phyloP scores from a whole-genome alignment of 2,113 vertebrate genomes.

The Bos indicus region DNA sequence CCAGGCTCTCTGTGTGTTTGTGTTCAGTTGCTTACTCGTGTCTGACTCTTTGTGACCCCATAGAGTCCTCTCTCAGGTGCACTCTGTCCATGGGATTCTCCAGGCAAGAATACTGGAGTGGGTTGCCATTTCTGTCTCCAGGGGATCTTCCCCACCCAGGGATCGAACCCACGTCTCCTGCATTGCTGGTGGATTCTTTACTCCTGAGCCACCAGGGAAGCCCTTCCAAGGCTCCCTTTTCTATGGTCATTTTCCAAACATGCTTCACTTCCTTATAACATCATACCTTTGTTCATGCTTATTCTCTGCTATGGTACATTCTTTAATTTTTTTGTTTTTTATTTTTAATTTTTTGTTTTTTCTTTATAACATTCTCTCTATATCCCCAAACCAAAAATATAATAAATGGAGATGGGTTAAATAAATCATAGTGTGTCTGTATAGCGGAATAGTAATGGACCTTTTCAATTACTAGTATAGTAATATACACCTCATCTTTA shows the following conservation, averaged over 20 bases:
- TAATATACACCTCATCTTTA: background rate
- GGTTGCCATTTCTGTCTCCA: background rate
- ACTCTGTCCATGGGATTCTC: background rate
- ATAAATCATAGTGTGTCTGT: background rate
- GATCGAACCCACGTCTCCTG: background rate
- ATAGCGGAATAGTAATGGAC: background rate
- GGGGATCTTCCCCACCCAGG: background rate
- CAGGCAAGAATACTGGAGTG: background rate
- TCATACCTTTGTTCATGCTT: background rate
- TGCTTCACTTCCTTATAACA: too few species aligned
- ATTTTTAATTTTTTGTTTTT: background rate
- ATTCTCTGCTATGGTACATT: background rate
- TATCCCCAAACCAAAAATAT: background rate
- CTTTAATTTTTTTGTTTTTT: background rate
- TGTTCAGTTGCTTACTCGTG: background rate
- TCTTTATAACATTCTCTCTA: background rate
- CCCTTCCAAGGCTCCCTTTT: background rate
- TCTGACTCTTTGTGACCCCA: background rate
- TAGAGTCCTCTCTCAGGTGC: background rate
- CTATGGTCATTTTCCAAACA: background rate
- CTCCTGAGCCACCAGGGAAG: background rate
- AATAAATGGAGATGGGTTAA: background rate
- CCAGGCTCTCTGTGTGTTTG: background rate
- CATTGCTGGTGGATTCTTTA: background rate
- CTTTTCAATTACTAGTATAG: background rate